A percentile compares a stretch with the other conserved stretches of the same genome.
phyloP scores from a whole-genome alignment of 37 sponge, comb jelly and placozoan genomes.

The Dysidea cf. avara region DNA sequence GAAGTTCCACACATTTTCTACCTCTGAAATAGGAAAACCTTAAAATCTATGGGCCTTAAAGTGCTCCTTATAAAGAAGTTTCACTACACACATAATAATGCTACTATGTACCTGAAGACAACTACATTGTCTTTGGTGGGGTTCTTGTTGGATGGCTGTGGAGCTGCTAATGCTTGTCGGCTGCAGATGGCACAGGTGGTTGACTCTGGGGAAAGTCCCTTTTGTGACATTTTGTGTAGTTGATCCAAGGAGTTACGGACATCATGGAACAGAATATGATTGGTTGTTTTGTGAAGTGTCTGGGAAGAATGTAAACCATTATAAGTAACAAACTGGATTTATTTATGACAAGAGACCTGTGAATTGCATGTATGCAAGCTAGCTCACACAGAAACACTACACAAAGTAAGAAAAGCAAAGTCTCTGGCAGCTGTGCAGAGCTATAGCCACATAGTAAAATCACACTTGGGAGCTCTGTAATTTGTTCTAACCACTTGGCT shows the following conservation, averaged over 20 bases:
- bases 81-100: too few relatives aligned
- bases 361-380: background rate
- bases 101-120: slow-evolving; percentile 41
- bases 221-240: slow-evolving; percentile 36
- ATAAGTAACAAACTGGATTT: too few relatives aligned
- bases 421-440: too few relatives aligned
- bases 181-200: slow-evolving; percentile 43
- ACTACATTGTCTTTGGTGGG: slow-evolving; percentile 55
- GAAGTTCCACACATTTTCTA: too few relatives aligned
- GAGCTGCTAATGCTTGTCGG: slow-evolving; percentile 30
- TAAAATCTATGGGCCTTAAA: too few relatives aligned
- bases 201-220: slow-evolving; percentile 36
- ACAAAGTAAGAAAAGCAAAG: background rate
- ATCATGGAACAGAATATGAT: slow-evolving; percentile 65
- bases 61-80: too few relatives aligned
- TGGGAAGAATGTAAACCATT: slow-evolving; percentile 5
- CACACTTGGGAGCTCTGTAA: too few relatives aligned
- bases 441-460: too few relatives aligned
- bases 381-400: background rate
- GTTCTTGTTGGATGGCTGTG: too few relatives aligned
- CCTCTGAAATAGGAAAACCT: too few relatives aligned
- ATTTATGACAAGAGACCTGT: background rate
- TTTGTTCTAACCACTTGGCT: too few relatives aligned
- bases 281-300: slow-evolving; percentile 71
- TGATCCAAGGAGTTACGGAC: slow-evolving; percentile 37